phyloP scores from a whole-genome alignment of 2,797 vertebrate species.

The Lates japonicus region DNA sequence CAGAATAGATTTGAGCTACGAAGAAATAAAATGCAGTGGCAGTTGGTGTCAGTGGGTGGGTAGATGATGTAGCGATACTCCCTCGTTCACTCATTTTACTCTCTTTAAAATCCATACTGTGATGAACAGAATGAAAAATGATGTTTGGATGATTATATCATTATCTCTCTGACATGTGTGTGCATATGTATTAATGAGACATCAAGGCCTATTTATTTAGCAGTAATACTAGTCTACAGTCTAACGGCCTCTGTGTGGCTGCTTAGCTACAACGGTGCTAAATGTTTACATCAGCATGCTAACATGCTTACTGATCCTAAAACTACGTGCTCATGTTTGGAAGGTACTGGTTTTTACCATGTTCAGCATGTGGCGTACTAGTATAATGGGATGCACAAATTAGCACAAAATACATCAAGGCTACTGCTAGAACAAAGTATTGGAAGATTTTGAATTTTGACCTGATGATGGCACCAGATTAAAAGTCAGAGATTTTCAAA shows the following conservation, averaged over 20 bases:
- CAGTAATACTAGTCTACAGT: not conserved
- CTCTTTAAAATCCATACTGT: conserved; percentile 10
- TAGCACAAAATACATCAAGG: not conserved
- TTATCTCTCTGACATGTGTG: conserved; percentile 1
- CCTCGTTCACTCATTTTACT: conserved; percentile 35
- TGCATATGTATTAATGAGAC: conserved; percentile 2
- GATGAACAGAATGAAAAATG: not conserved
- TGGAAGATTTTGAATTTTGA: not conserved
- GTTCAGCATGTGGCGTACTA: not conserved
- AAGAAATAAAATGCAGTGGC: no score
- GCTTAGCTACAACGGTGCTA: not conserved
- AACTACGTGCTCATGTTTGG: not conserved
- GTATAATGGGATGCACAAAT: not conserved
- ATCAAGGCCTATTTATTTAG: not conserved
- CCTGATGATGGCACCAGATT: not conserved
- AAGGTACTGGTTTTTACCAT: not conserved
- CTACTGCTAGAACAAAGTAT: not conserved
- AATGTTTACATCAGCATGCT: not conserved
- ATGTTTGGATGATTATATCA: conserved; percentile 18
- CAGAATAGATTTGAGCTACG: conserved; percentile 73
- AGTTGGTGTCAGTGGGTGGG: conserved; percentile 54
- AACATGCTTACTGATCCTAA: not conserved
- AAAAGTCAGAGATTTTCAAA: not conserved
- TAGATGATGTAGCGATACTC: no score
- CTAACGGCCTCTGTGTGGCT: not conserved